phyloP scores from a whole-genome alignment of 2,888 invertebrate genomes.

The Adelognathus sp. region DNA sequence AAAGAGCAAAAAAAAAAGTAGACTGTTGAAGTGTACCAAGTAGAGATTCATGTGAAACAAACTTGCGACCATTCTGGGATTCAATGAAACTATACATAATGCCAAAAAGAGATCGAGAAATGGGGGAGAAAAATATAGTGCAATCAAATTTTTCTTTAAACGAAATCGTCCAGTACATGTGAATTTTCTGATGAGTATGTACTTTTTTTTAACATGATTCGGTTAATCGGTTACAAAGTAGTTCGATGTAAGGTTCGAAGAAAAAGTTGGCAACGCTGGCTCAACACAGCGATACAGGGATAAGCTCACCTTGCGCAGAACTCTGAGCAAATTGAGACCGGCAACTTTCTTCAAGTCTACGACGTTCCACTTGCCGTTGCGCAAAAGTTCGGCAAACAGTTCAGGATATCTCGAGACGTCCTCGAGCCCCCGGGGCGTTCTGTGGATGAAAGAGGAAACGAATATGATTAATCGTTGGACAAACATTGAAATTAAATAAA shows the following conservation, averaged over 20 bases:
- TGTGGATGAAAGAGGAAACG: slow-evolving; percentile 77
- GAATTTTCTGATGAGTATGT: too few species aligned
- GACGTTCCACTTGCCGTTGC: slow-evolving; percentile 85
- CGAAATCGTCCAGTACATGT: not conserved
- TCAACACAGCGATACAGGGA: not conserved
- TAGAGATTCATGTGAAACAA: too few species aligned
- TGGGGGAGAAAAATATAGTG: slow-evolving; percentile 12
- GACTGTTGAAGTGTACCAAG: too few species aligned
- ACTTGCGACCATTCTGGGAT: too few species aligned
- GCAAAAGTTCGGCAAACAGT: slow-evolving; percentile 85
- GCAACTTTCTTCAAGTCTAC: slow-evolving; percentile 86
- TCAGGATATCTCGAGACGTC: slow-evolving; percentile 88
- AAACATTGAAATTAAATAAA: too few species aligned
- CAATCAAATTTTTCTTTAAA: not conserved
- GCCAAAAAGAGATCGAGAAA: too few species aligned
- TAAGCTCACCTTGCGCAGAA: slow-evolving; percentile 80
- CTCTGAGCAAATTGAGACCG: slow-evolving; percentile 85
- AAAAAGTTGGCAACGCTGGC: not conserved
- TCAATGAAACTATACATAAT: too few species aligned
- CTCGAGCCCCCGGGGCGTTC: slow-evolving; percentile 91
- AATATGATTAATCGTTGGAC: too few species aligned
- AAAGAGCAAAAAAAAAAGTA: too few species aligned
- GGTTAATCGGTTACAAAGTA: not conserved
- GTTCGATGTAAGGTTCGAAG: slow-evolving; percentile 19
- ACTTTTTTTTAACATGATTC: not conserved